These are phyloP conservation scores for Xanthorhoe spadicearia DNA, from an alignment of 2,888 invertebrate genomes.

Conservation along the genomic window DNA sequence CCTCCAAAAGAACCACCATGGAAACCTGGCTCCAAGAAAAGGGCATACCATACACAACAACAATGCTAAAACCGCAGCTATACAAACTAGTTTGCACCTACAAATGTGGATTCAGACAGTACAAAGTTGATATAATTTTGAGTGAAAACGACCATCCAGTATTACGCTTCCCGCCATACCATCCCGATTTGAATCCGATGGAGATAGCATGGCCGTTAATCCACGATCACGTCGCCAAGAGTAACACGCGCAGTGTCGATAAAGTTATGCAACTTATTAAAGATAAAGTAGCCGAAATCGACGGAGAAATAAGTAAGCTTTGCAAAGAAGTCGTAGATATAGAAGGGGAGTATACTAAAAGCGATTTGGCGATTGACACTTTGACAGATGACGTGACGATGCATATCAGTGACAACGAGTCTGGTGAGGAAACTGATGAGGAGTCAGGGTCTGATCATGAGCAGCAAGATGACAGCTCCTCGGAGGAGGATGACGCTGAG, in stretches of 20 bases:
- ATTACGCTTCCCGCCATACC: conserved; percentile 23
- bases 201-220: conserved; percentile 23
- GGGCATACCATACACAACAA: conserved; percentile 20
- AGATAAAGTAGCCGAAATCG: conserved; percentile 1
- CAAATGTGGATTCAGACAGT: conserved; percentile 21
- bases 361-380: conserved; percentile 16
- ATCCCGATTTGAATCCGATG: conserved; percentile 27
- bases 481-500: conserved; percentile 16
- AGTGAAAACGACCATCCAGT: conserved; percentile 18
- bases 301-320: background rate
- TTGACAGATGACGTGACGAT: conserved; percentile 21
- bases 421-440: conserved; percentile 20
- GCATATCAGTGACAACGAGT: conserved; percentile 19
- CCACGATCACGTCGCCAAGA: conserved; percentile 1
- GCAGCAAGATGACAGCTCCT: conserved; percentile 17
- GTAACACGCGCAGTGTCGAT: background rate
- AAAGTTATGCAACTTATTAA: background rate
- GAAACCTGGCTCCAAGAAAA: conserved; percentile 29
- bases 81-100: conserved; percentile 50
- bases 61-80: conserved; percentile 22
- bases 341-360: conserved; percentile 19
- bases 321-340: conserved; percentile 15
- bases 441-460: conserved; percentile 22
- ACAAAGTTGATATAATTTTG: conserved; percentile 20
- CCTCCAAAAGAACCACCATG: conserved; percentile 23